Evolutionary conservation across 2,113 vertebrate genomes (phyloP).

Genomic region (Brachyhypopomus gauderio): DNA sequence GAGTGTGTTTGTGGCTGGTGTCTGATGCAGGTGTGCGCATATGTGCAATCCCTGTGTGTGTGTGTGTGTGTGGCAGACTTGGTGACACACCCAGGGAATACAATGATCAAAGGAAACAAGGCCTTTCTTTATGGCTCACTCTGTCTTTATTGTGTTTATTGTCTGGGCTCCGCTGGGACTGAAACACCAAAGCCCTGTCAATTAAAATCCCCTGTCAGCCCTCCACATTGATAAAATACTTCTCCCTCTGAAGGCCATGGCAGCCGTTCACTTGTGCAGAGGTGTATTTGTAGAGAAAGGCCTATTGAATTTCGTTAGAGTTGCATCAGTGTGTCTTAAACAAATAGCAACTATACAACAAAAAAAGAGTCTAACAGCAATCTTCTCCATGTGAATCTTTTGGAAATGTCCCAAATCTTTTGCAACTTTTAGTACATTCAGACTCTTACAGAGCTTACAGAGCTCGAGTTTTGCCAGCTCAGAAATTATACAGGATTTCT

Average conservation of each 20-base stretch:
- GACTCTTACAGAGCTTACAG: not conserved
- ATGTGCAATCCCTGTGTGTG: too few relatives aligned
- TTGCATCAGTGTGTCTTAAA: not conserved
- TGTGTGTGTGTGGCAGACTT: slow-evolving; percentile 36
- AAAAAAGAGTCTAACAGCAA: not conserved
- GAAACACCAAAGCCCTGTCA: slow-evolving; percentile 56
- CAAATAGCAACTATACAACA: not conserved
- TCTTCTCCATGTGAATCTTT: not conserved
- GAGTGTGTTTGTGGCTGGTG: slow-evolving; percentile 19
- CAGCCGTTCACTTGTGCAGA: slow-evolving; percentile 39
- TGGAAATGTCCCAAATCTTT: not conserved
- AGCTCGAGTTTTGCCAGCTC: not conserved
- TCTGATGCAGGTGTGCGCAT: not conserved
- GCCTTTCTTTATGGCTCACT: slow-evolving; percentile 58
- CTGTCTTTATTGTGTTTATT: slow-evolving; percentile 65
- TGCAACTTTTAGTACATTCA: not conserved
- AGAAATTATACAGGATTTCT: not conserved
- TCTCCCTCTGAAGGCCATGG: slow-evolving; percentile 53
- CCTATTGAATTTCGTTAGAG: slow-evolving; percentile 11
- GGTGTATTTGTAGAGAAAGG: slow-evolving; percentile 23
- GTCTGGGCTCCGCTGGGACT: slow-evolving; percentile 59
- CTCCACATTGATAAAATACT: slow-evolving; percentile 53
- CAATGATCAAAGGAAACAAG: slow-evolving; percentile 59
- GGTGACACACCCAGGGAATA: slow-evolving; percentile 55
- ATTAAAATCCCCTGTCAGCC: slow-evolving; percentile 60